These are phyloP conservation scores for Pseudochaenichthys georgianus DNA, from an alignment of 2,797 vertebrate species.

Conservation along the genomic window DNA sequence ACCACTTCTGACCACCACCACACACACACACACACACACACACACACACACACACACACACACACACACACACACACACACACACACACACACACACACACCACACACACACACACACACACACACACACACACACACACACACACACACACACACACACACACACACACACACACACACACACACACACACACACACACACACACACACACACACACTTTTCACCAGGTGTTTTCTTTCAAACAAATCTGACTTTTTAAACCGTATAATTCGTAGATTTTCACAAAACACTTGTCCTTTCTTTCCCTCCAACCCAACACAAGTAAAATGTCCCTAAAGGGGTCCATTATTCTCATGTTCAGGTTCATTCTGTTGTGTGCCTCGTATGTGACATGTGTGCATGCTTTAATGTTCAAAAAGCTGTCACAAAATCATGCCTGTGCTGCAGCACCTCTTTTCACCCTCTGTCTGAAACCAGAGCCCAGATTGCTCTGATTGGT, in stretches of 20 bases:
- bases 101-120: too few species aligned
- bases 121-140: slow-evolving; percentile 10
- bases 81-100: too few species aligned
- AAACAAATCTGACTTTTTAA: background rate
- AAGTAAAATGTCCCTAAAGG: background rate
- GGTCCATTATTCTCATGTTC: too few species aligned
- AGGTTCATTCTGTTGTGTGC: too few species aligned
- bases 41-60: slow-evolving; percentile 1
- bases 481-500: too few species aligned
- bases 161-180: slow-evolving; percentile 29
- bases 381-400: too few species aligned
- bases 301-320: background rate
- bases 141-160: slow-evolving; percentile 26
- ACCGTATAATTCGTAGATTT: slow-evolving; percentile 17
- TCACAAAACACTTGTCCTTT: background rate
- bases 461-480: too few species aligned
- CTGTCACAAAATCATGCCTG: too few species aligned
- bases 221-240: slow-evolving; percentile 12
- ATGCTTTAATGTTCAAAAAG: too few species aligned
- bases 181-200: slow-evolving; percentile 20
- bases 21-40: slow-evolving; percentile 23
- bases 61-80: slow-evolving; percentile 50
- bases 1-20: slow-evolving; percentile 78
- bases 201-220: background rate
- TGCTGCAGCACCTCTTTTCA: too few species aligned